Conservation (phyloP, 2,113 vertebrate species). For the Chlorodrepanis virens region DNA sequence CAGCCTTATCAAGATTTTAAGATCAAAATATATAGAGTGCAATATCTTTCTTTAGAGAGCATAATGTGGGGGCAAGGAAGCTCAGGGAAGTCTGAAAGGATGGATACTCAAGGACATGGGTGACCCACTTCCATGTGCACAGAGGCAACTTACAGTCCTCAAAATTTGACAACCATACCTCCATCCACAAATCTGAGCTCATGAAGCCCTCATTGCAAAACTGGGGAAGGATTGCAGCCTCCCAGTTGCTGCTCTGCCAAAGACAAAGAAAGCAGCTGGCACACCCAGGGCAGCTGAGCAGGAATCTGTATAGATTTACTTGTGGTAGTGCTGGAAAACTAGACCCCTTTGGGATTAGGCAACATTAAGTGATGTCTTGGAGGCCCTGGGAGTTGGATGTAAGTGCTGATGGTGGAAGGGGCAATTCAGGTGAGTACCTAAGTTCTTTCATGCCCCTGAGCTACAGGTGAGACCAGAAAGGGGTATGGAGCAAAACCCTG, state of each 20-base stretch:
- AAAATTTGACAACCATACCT: not conserved
- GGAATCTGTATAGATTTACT: not conserved
- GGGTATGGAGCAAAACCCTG: not conserved
- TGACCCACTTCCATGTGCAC: not conserved
- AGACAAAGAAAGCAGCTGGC: not conserved
- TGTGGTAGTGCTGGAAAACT: not conserved
- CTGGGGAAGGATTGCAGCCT: not conserved
- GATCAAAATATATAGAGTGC: not conserved
- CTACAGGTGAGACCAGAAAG: not conserved
- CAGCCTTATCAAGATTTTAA: not conserved
- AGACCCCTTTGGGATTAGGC: not conserved
- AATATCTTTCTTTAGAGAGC: not conserved
- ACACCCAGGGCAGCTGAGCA: not conserved
- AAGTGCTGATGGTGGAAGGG: rapidly evolving
- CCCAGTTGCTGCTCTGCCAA: not conserved
- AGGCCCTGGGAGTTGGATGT: no score
- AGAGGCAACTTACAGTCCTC: not conserved
- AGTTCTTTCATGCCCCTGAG: not conserved
- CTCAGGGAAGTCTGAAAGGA: not conserved
- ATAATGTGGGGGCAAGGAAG: not conserved
- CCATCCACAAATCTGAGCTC: not conserved
- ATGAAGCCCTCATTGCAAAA: not conserved
- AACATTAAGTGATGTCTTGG: not conserved
- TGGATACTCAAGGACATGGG: not conserved
- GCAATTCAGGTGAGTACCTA: not conserved